Percentiles rank a stretch among this genome's conserved stretches.
phyloP scores from a whole-genome alignment of 2,888 invertebrate genomes.

The Hydraecia micacea region DNA sequence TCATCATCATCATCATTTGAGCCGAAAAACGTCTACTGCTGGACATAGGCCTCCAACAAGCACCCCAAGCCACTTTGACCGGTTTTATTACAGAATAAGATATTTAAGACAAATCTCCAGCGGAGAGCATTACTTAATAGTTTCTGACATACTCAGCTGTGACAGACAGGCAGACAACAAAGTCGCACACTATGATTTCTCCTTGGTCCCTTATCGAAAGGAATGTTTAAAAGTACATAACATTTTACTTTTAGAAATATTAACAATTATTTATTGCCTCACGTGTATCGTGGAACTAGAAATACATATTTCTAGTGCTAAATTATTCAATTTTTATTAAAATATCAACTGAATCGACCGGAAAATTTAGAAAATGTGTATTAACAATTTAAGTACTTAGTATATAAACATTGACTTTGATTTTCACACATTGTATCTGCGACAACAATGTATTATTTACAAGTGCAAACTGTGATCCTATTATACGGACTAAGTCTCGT shows the following conservation, averaged over 20 bases:
- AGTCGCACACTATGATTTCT: background rate
- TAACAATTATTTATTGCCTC: background rate
- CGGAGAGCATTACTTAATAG: background rate
- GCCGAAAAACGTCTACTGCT: background rate
- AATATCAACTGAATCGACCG: background rate
- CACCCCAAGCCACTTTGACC: background rate
- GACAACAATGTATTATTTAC: slow-evolving; percentile 3
- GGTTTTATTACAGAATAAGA: background rate
- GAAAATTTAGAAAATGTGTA: slow-evolving; percentile 11
- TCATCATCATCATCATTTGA: background rate
- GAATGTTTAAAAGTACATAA: background rate
- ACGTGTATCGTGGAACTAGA: background rate
- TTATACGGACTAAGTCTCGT: slow-evolving; percentile 8
- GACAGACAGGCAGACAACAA: background rate
- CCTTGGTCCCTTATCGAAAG: background rate
- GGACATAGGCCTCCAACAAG: background rate
- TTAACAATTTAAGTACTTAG: background rate
- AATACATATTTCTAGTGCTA: background rate
- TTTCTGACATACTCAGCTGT: background rate
- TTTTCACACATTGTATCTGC: background rate
- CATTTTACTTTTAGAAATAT: background rate
- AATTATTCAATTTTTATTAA: background rate
- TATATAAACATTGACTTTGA: slow-evolving; percentile 7
- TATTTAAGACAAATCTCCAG: background rate
- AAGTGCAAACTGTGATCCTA: slow-evolving; percentile 16